These are phyloP conservation scores for Cryptus armator DNA, from an alignment of 2,888 invertebrate genomes.

Conservation along the genomic window DNA sequence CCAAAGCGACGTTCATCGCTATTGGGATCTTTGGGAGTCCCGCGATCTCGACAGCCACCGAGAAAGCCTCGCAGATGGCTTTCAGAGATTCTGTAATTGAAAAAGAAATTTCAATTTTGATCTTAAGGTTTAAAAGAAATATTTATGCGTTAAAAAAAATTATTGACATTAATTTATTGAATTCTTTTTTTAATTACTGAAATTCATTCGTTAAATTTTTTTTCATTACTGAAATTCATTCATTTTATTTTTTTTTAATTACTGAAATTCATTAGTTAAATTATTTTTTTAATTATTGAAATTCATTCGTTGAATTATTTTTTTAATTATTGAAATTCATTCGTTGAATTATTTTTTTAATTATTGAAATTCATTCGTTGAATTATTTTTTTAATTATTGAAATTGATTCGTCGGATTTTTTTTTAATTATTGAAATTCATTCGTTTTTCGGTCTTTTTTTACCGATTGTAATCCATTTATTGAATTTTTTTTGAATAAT, in stretches of 20 bases:
- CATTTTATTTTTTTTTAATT: too few relatives aligned
- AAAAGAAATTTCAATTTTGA: constrained; percentile 5
- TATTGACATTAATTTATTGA: background rate
- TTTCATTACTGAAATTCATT: too few relatives aligned
- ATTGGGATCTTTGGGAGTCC: constrained; percentile 89
- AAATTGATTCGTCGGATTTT: background rate
- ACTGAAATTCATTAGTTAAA: too few relatives aligned
- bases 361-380: background rate
- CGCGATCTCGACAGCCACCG: constrained; percentile 92
- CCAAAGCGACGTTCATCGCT: constrained; percentile 89
- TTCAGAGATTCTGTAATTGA: constrained; percentile 92
- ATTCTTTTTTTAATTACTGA: background rate
- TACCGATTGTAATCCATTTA: too few relatives aligned
- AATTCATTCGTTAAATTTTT: background rate
- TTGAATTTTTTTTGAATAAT: background rate
- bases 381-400: background rate
- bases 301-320: too few relatives aligned
- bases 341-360: too few relatives aligned
- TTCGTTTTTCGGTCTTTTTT: too few relatives aligned
- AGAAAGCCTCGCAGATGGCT: constrained; percentile 94
- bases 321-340: too few relatives aligned
- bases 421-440: background rate
- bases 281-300: too few relatives aligned
- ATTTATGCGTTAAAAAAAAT: background rate
- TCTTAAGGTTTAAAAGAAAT: background rate